Evolutionary conservation across 2,797 vertebrate genomes (phyloP).

Genomic region (Channallabes apus): DNA sequence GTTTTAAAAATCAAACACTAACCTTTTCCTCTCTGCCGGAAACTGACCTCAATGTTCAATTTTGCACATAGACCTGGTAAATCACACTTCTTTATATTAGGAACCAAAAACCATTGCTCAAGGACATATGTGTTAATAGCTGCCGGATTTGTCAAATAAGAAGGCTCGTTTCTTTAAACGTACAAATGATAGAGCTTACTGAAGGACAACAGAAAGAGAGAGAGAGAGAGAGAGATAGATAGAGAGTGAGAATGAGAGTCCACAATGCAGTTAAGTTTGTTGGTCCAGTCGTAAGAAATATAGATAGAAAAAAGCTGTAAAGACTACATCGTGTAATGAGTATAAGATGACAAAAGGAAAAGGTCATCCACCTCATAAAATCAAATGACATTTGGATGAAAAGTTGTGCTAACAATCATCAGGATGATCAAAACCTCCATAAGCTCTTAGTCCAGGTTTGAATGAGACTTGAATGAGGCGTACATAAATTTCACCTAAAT

Average conservation of each 20-base stretch:
- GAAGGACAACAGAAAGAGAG: constrained; percentile 10
- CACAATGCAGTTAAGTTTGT: neutral
- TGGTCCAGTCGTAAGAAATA: neutral
- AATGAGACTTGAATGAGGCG: too few relatives aligned
- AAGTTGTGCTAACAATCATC: neutral
- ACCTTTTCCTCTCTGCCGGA: constrained; percentile 58
- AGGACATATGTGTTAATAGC: constrained; percentile 55
- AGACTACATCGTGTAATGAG: neutral
- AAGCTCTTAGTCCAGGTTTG: neutral
- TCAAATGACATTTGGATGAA: neutral
- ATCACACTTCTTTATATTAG: constrained; percentile 56
- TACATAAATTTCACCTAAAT: neutral
- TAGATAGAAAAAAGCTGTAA: neutral
- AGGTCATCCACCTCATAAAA: neutral
- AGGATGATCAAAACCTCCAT: neutral
- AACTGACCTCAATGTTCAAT: constrained; percentile 57
- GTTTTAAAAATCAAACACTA: constrained; percentile 59
- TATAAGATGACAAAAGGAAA: constrained; percentile 27
- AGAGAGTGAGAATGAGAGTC: constrained; percentile 37
- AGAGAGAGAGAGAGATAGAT: constrained; percentile 43
- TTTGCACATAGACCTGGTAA: constrained; percentile 60
- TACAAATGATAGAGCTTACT: neutral
- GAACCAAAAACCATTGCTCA: constrained; percentile 53
- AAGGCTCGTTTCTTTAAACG: neutral
- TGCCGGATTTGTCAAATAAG: constrained; percentile 58